A percentile compares a stretch with the other conserved stretches of the same genome.
These are phyloP conservation scores for Stichopus horrens DNA, from an alignment of 53 echinoderm and acorn worm genomes.

Conservation along the genomic window DNA sequence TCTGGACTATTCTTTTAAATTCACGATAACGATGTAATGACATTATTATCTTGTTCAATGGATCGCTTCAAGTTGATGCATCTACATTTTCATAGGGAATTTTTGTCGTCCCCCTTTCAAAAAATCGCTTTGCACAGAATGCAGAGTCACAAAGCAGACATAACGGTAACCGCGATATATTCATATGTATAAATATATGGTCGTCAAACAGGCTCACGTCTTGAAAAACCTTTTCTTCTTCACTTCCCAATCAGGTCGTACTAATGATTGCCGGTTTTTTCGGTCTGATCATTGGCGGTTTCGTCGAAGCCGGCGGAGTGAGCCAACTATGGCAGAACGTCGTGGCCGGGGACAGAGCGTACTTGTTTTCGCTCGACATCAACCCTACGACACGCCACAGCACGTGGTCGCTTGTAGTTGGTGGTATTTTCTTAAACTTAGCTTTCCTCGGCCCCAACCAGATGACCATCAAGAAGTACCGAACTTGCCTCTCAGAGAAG, in stretches of 20 bases:
- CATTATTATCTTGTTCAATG: too few species aligned
- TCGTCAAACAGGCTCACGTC: too few species aligned
- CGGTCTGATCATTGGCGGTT: slow-evolving; percentile 7
- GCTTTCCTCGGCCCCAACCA: slow-evolving; percentile 44
- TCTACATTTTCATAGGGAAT: too few species aligned
- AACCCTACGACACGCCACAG: slow-evolving; percentile 24
- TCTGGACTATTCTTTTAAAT: too few species aligned
- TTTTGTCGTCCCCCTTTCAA: too few species aligned
- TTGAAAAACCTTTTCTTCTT: too few species aligned
- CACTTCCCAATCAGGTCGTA: not conserved
- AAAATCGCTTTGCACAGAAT: too few species aligned
- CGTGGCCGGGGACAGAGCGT: not conserved
- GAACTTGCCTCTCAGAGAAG: not conserved
- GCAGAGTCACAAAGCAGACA: too few species aligned
- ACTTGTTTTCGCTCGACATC: slow-evolving; percentile 7
- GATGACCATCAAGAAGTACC: slow-evolving; percentile 32
- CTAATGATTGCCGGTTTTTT: slow-evolving; percentile 18
- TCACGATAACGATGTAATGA: too few species aligned
- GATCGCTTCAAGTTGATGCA: too few species aligned
- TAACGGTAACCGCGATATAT: too few species aligned
- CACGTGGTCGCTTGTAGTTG: slow-evolving; percentile 24
- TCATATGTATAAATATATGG: too few species aligned
- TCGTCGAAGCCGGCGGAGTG: slow-evolving; percentile 3
- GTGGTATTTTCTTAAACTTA: slow-evolving; percentile 33
- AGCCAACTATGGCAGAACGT: not conserved